Conservation (phyloP, 2,888 invertebrate genomes). For the Volucella bombylans region DNA sequence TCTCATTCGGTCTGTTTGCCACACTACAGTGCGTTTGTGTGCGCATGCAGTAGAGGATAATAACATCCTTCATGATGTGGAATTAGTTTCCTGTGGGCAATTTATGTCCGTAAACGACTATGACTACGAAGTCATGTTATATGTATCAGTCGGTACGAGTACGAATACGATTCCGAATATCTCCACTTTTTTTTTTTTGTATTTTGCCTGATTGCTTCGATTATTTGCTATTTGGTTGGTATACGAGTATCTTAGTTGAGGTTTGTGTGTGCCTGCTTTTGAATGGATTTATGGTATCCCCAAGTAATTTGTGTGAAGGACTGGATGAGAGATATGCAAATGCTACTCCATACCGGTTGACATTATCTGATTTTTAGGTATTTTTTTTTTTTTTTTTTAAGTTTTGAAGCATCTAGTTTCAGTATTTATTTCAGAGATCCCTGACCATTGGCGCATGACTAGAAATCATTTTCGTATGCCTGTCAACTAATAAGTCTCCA, state of each 20-base stretch:
- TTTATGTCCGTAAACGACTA: constrained; percentile 55
- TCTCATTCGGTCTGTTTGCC: neutral
- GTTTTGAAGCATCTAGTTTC: too few species aligned
- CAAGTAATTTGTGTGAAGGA: constrained; percentile 7
- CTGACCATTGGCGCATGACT: too few species aligned
- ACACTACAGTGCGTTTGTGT: constrained; percentile 6
- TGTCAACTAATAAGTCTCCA: too few species aligned
- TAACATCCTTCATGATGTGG: constrained; percentile 69
- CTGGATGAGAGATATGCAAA: constrained; percentile 8
- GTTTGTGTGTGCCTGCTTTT: constrained; percentile 5
- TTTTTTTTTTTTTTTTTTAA: too few species aligned
- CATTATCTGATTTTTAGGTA: constrained; percentile 10
- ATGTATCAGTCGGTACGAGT: constrained; percentile 18
- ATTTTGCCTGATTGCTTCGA: constrained; percentile 3
- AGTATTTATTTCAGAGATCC: too few species aligned
- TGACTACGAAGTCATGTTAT: constrained; percentile 45
- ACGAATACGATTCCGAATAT: neutral
- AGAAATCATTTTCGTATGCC: too few species aligned
- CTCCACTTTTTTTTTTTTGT: constrained; percentile 6
- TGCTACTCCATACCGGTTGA: constrained; percentile 2
- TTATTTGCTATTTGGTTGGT: constrained; percentile 21
- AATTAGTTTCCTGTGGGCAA: constrained; percentile 73
- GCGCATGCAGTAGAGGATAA: constrained; percentile 58
- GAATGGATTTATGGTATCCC: neutral
- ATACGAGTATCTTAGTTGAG: neutral